These are phyloP conservation scores for Geotrupes spiniger DNA, from an alignment of 2,888 invertebrate genomes.

Conservation along the genomic window DNA sequence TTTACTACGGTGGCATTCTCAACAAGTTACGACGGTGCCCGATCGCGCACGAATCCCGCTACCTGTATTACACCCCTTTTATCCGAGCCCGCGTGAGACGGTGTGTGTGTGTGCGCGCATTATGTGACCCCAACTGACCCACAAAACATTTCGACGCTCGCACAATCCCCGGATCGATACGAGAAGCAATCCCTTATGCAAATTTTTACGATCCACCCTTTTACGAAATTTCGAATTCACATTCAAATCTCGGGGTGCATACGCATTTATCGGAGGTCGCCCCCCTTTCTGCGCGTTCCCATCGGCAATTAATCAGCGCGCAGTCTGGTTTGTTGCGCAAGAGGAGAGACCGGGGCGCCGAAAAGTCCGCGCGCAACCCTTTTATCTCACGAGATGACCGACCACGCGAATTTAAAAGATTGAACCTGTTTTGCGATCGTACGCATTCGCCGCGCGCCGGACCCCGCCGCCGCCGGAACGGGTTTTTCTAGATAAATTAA, in stretches of 20 bases:
- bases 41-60: conserved; percentile 16
- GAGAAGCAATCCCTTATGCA: too few species aligned
- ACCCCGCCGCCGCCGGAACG: conserved; percentile 10
- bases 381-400: conserved; percentile 9
- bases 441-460: conserved; percentile 1
- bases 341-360: neutral
- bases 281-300: neutral
- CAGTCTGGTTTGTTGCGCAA: neutral
- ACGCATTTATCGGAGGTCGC: neutral
- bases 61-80: conserved; percentile 19
- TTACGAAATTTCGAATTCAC: too few species aligned
- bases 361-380: conserved; percentile 1
- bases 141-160: too few species aligned
- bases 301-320: conserved; percentile 7
- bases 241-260: conserved; percentile 1
- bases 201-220: too few species aligned
- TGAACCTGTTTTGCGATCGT: conserved; percentile 12
- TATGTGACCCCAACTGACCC: too few species aligned
- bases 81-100: too few species aligned
- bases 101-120: too few species aligned
- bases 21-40: conserved; percentile 16
- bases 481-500: conserved; percentile 16
- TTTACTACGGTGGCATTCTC: conserved; percentile 16
- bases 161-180: too few species aligned
- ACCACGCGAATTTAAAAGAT: conserved; percentile 19